Conservation (phyloP, 2,888 invertebrate species). For the Acanthosoma haemorrhoidale region DNA sequence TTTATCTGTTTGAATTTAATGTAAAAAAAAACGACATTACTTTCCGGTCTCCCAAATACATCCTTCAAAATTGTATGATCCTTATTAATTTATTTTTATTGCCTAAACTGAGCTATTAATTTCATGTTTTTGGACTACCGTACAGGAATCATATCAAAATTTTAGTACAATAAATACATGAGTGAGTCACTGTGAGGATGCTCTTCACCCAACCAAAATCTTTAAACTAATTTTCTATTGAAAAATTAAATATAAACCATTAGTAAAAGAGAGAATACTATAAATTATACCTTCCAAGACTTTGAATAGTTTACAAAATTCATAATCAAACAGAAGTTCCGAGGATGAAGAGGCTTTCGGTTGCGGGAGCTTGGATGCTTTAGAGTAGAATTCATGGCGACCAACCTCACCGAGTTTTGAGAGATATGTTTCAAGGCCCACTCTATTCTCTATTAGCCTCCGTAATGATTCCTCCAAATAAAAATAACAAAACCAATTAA, state of each 20-base stretch:
- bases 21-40: no score
- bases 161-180: neutral
- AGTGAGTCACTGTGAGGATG: neutral
- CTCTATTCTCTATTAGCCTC: slow-evolving; percentile 79
- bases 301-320: slow-evolving; percentile 90
- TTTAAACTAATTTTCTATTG: neutral
- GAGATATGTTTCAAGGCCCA: slow-evolving; percentile 82
- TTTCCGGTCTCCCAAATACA: no score
- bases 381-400: slow-evolving; percentile 84
- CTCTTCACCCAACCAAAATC: neutral
- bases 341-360: slow-evolving; percentile 62
- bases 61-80: no score
- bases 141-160: neutral
- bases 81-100: no score
- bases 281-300: slow-evolving; percentile 59
- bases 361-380: slow-evolving; percentile 90
- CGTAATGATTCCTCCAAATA: slow-evolving; percentile 60
- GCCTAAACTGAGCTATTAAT: no score
- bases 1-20: no score
- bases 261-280: no score
- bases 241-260: neutral
- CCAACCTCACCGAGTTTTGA: slow-evolving; percentile 80
- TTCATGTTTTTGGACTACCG: no score
- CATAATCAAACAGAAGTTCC: slow-evolving; percentile 86
- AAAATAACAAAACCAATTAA: neutral